Evolutionary conservation across 2,888 invertebrate species (phyloP).

Genomic region (Thumatha senex): DNA sequence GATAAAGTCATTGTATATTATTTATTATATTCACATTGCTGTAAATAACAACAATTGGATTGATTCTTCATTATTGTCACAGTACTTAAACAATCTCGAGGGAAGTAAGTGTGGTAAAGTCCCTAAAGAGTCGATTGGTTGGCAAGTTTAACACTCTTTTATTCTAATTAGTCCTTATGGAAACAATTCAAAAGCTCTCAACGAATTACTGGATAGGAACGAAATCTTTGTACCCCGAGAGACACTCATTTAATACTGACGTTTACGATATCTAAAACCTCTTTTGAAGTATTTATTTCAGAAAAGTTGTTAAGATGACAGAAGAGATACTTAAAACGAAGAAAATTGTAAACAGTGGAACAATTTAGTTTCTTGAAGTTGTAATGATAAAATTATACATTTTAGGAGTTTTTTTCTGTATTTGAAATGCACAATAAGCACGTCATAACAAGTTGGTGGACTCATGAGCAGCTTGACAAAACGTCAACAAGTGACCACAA

Average conservation of each 20-base stretch:
- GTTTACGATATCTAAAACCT: constrained; percentile 40
- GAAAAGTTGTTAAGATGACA: not conserved
- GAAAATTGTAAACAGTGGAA: not conserved
- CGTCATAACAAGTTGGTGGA: no score
- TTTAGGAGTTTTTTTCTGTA: no score
- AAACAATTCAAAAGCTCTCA: constrained; percentile 52
- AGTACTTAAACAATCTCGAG: constrained; percentile 36
- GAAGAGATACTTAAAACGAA: not conserved
- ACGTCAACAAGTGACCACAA: no score
- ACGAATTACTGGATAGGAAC: constrained; percentile 44
- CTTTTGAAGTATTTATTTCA: constrained; percentile 23
- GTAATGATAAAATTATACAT: no score
- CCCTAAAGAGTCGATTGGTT: constrained; percentile 61
- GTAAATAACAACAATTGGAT: not conserved
- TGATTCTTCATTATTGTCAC: constrained; percentile 39
- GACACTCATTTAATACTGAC: constrained; percentile 57
- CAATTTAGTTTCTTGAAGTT: not conserved
- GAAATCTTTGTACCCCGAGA: constrained; percentile 40
- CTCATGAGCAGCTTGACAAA: no score
- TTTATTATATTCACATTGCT: not conserved
- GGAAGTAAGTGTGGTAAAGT: constrained; percentile 39
- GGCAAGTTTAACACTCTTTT: constrained; percentile 75
- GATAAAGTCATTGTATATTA: not conserved
- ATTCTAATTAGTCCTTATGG: constrained; percentile 72
- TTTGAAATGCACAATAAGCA: no score